Percentiles rank a stretch among this genome's conserved stretches.
Conservation (phyloP, 2,113 vertebrate species). For the Arenaria interpres region DNA sequence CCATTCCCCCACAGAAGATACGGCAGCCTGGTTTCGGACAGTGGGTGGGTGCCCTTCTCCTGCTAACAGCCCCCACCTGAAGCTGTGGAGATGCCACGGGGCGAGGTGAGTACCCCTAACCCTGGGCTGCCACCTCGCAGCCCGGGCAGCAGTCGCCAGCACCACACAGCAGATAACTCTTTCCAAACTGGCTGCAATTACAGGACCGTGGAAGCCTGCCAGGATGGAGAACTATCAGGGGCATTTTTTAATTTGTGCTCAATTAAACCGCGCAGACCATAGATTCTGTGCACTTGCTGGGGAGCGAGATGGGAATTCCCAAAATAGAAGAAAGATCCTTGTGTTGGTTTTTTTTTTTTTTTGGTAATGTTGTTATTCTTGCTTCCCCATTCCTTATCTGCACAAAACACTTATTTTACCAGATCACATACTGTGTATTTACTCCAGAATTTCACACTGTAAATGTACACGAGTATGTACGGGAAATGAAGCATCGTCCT, state of each 20-base stretch:
- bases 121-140: too few species aligned
- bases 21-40: rapidly evolving
- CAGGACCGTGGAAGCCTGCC: background rate
- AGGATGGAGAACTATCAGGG: background rate
- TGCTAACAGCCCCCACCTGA: rapidly evolving
- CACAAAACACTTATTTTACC: background rate
- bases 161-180: background rate
- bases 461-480: rapidly evolving
- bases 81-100: background rate
- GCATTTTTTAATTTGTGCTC: background rate
- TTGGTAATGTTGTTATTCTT: rapidly evolving
- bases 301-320: background rate
- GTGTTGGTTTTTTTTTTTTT: too few species aligned
- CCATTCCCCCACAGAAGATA: rapidly evolving
- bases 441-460: background rate
- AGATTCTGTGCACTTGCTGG: background rate
- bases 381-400: rapidly evolving
- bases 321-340: rapidly evolving
- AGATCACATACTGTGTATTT: rapidly evolving
- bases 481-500: background rate
- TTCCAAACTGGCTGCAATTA: rapidly evolving
- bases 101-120: rapidly evolving
- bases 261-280: background rate
- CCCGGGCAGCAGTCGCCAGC: background rate
- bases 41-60: rapidly evolving